Percentiles rank a stretch among this genome's conserved stretches.
Evolutionary conservation across 2,888 invertebrate species (phyloP).

Genomic region (Entomobrya multifasciata): DNA sequence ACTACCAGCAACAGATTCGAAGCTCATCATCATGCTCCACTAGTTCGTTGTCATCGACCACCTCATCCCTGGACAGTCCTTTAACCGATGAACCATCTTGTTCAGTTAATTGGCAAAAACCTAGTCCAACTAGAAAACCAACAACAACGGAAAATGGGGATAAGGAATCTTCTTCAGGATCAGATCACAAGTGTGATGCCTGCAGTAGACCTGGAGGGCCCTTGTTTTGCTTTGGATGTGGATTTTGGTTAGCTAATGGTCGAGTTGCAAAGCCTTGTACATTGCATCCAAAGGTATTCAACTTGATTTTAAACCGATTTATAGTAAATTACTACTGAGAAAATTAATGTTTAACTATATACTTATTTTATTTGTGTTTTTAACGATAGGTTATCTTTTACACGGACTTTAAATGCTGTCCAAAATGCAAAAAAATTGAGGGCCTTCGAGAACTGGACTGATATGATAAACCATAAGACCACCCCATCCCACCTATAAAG

Average conservation of each 20-base stretch:
- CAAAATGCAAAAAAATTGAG: conserved; percentile 17
- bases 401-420: conserved; percentile 39
- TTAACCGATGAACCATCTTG: not conserved
- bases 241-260: conserved; percentile 45
- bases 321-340: not conserved
- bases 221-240: conserved; percentile 49
- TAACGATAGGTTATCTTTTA: conserved; percentile 37
- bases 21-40: conserved; percentile 22
- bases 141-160: not conserved
- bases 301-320: not conserved
- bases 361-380: not conserved
- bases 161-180: not conserved
- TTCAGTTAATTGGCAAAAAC: too few relatives aligned
- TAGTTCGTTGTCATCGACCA: too few relatives aligned
- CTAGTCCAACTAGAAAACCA: not conserved
- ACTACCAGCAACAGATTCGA: not conserved
- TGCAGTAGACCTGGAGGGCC: conserved; percentile 12
- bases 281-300: conserved; percentile 37
- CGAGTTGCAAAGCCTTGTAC: conserved; percentile 5
- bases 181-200: not conserved
- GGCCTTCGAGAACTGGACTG: conserved; percentile 22
- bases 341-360: not conserved
- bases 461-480: too few relatives aligned
- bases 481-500: too few relatives aligned
- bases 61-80: not conserved